A percentile compares a stretch with the other conserved stretches of the same genome.
Evolutionary conservation across 2,113 vertebrate genomes (phyloP).

Genomic region (Antechinus flavipes): DNA sequence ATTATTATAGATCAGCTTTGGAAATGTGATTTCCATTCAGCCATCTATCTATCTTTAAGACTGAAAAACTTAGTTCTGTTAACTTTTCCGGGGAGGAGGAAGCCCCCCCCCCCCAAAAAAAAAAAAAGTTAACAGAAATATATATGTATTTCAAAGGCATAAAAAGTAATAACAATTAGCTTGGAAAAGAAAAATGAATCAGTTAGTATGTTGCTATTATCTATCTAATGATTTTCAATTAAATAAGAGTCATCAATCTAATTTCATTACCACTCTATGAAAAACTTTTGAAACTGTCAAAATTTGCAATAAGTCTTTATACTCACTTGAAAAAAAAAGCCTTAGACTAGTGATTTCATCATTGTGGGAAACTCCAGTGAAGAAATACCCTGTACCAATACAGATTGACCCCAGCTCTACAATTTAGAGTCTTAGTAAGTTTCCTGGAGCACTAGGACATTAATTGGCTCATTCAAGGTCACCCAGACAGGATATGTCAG

Average conservation of each 20-base stretch:
- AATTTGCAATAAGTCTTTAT: neutral
- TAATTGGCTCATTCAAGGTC: neutral
- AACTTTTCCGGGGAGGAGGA: neutral
- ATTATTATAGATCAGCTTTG: constrained; percentile 65
- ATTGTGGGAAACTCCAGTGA: neutral
- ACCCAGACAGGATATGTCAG: neutral
- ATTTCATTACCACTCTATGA: neutral
- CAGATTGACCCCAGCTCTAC: neutral
- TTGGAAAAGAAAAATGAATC: neutral
- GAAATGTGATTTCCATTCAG: constrained; percentile 42
- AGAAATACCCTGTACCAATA: neutral
- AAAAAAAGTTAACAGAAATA: constrained; percentile 39
- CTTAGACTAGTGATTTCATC: neutral
- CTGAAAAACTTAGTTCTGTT: constrained; percentile 48
- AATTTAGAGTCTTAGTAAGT: neutral
- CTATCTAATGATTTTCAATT: neutral
- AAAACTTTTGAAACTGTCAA: neutral
- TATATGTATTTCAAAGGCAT: neutral
- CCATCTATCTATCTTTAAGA: constrained; percentile 25
- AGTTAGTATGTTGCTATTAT: constrained; percentile 4
- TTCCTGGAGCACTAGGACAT: neutral
- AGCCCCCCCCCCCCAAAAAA: no score
- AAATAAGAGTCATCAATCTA: neutral
- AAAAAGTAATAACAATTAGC: neutral
- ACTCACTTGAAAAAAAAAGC: no score